These are phyloP conservation scores for Ennomos erosarius DNA, from an alignment of 2,888 invertebrate genomes.

Conservation along the genomic window DNA sequence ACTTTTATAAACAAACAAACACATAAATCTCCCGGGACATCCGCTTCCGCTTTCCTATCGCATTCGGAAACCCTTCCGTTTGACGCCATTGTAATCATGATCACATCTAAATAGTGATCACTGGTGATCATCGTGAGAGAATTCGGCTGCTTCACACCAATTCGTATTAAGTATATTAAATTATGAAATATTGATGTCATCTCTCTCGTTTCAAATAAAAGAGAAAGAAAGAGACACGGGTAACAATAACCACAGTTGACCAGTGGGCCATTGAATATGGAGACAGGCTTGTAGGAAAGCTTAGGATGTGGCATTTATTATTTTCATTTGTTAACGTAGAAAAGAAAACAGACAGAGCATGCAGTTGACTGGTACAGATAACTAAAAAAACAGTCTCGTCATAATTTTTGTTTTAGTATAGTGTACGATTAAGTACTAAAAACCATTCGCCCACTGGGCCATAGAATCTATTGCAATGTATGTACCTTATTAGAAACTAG, in stretches of 20 bases:
- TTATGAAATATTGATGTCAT: conserved; percentile 53
- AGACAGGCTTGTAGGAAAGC: too few relatives aligned
- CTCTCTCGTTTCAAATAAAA: conserved; percentile 45
- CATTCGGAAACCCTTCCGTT: conserved; percentile 72
- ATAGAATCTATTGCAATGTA: too few relatives aligned
- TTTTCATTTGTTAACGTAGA: too few relatives aligned
- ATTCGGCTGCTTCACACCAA: conserved; percentile 44
- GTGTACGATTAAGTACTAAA: too few relatives aligned
- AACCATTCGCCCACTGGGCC: too few relatives aligned
- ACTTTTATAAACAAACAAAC: conserved; percentile 45
- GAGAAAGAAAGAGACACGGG: conserved; percentile 48
- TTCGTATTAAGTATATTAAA: conserved; percentile 45
- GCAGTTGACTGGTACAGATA: too few relatives aligned
- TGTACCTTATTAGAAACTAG: too few relatives aligned
- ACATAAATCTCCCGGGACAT: conserved; percentile 48
- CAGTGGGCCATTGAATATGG: too few relatives aligned
- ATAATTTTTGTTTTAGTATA: too few relatives aligned
- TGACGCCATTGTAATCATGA: conserved; percentile 64
- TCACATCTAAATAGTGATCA: conserved; percentile 26
- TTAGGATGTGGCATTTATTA: conserved; percentile 42
- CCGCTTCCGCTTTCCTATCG: conserved; percentile 51
- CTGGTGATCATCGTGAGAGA: conserved; percentile 68
- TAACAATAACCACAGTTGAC: not conserved
- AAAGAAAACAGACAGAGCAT: too few relatives aligned
- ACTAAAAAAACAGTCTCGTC: too few relatives aligned